Percentiles rank a stretch among this genome's conserved stretches.
Evolutionary conservation across 37 sponge, comb jelly and placozoan genomes (phyloP).

Genomic region (Tethya wilhelma): DNA sequence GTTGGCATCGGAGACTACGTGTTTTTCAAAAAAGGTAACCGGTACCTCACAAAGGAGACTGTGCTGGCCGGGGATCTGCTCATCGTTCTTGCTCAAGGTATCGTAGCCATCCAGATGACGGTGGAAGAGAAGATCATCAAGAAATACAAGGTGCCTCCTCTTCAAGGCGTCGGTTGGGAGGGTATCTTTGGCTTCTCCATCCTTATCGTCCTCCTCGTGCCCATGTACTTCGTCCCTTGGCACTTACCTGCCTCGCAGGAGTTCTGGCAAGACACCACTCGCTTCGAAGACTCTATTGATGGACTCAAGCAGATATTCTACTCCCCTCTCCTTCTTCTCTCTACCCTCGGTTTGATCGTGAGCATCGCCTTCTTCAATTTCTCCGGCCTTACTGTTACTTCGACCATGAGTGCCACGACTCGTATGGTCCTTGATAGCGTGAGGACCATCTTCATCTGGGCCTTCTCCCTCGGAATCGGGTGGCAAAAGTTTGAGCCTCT

Average conservation of each 20-base stretch:
- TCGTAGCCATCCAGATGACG: constrained; percentile 87
- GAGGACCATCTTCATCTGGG: constrained; percentile 94
- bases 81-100: constrained; percentile 90
- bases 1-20: constrained; percentile 88
- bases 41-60: neutral
- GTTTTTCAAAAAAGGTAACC: constrained; percentile 24
- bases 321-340: constrained; percentile 49
- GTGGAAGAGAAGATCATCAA: constrained; percentile 92
- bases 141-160: constrained; percentile 86
- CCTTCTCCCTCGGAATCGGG: constrained; percentile 71
- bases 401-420: constrained; percentile 89
- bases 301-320: constrained; percentile 74
- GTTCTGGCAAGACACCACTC: constrained; percentile 72
- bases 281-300: constrained; percentile 94
- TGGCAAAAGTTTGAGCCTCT: constrained; percentile 89
- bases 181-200: constrained; percentile 91
- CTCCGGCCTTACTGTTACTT: constrained; percentile 92
- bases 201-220: constrained; percentile 73
- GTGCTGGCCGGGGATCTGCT: constrained; percentile 89
- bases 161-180: constrained; percentile 97
- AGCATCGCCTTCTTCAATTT: constrained; percentile 98
- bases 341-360: constrained; percentile 78
- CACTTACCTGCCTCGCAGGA: constrained; percentile 68
- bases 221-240: constrained; percentile 97
- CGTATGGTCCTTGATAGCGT: constrained; percentile 93